Evolutionary conservation across 2,888 invertebrate genomes (phyloP).

Genomic region (Campoplex capitator): DNA sequence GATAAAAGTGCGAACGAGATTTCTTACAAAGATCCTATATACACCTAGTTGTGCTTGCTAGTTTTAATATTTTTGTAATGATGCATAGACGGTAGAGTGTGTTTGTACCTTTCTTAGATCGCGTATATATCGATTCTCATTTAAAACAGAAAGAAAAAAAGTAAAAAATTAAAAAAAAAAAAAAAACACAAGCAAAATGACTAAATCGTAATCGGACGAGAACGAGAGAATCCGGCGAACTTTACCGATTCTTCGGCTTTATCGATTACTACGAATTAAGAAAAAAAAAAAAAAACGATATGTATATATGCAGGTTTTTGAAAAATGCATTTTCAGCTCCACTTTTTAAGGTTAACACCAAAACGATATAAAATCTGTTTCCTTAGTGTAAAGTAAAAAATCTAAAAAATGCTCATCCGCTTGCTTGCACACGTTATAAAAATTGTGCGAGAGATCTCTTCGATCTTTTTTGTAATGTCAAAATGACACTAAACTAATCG

Average conservation of each 20-base stretch:
- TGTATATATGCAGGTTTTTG: neutral
- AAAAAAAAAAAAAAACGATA: neutral
- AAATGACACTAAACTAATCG: slow-evolving; percentile 47
- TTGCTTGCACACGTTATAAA: slow-evolving; percentile 49
- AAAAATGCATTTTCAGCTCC: slow-evolving; percentile 36
- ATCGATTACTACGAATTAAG: slow-evolving; percentile 12
- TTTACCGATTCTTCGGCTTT: slow-evolving; percentile 34
- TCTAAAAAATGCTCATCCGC: slow-evolving; percentile 53
- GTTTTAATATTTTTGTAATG: slow-evolving; percentile 85
- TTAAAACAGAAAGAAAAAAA: neutral
- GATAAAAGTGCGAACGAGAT: slow-evolving; percentile 53
- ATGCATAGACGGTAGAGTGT: slow-evolving; percentile 81
- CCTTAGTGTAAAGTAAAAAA: slow-evolving; percentile 23
- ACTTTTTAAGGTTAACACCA: slow-evolving; percentile 48
- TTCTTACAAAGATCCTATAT: slow-evolving; percentile 63
- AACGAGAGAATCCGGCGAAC: neutral
- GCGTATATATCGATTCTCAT: slow-evolving; percentile 41
- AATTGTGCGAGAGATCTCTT: slow-evolving; percentile 9
- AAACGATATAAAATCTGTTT: slow-evolving; percentile 47
- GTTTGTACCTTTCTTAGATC: slow-evolving; percentile 78
- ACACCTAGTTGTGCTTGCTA: slow-evolving; percentile 83
- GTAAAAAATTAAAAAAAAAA: slow-evolving; percentile 8
- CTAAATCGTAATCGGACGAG: slow-evolving; percentile 31
- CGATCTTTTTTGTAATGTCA: slow-evolving; percentile 58
- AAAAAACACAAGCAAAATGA: neutral